Evolutionary conservation across 2,113 vertebrate genomes (phyloP).

Genomic region (Scophthalmus maximus): DNA sequence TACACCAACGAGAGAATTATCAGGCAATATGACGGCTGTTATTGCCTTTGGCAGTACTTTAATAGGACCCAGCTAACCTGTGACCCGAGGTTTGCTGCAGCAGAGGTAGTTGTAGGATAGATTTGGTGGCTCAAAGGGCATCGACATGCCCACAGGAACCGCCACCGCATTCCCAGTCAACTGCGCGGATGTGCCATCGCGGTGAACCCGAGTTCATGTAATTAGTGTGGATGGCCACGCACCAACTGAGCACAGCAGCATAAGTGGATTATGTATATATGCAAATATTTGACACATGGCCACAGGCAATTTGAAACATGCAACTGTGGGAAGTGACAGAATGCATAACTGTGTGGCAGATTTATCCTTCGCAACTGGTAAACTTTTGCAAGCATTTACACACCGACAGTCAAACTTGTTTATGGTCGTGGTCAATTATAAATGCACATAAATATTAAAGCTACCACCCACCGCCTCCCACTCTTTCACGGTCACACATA

Average conservation of each 20-base stretch:
- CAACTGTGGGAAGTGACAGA: constrained; percentile 37
- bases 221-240: constrained; percentile 64
- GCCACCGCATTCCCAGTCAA: constrained; percentile 44
- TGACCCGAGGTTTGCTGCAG: constrained; percentile 51
- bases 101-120: constrained; percentile 32
- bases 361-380: constrained; percentile 1
- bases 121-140: constrained; percentile 62
- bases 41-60: constrained; percentile 69
- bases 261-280: constrained; percentile 67
- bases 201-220: constrained; percentile 39
- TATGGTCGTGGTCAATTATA: not conserved
- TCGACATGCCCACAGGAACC: constrained; percentile 37
- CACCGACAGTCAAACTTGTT: not conserved
- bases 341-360: constrained; percentile 3
- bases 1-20: constrained; percentile 56
- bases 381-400: no score
- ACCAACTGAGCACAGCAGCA: constrained; percentile 20
- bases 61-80: constrained; percentile 69
- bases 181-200: constrained; percentile 41
- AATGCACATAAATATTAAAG: not conserved
- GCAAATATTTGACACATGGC: constrained; percentile 47
- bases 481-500: no score
- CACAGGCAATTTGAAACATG: constrained; percentile 37
- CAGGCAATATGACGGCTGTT: constrained; percentile 54
- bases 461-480: no score